Base-by-base conservation (phyloP, 1,140 invertebrate species). In the Cepaea nemoralis region DNA sequence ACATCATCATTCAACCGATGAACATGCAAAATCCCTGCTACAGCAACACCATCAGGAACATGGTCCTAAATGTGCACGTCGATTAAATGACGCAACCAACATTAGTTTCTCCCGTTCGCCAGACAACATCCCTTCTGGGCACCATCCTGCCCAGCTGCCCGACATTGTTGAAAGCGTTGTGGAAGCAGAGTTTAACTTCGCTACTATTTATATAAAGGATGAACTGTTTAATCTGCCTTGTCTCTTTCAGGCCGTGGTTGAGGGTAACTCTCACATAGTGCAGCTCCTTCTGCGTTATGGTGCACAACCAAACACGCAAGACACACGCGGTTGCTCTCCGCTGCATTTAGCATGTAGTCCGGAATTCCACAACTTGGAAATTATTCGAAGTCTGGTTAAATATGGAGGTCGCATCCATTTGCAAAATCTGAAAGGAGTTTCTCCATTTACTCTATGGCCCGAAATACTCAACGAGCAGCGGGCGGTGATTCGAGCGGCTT, bases 261-360 rank as follows among this genome's bases (percentile, higher is more conserved):
- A 92, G 16, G 92, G 92, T 12, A 92, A 93, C 80, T 88, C 92
- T 8, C 91, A 91, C 24, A 91, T 93, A 19, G 91, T 93, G 1
- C 91, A 92, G n/a, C 86, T 94, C 1, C 90, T 94, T 12, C 90
- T 94, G 24, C 92, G 93, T 80, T 93, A 92, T 83, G 93, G 93
- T 16, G 94, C 93, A 0, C 85, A 89, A 27, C 90, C 93, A 24
- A 92, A 92, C 77, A 87, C 91, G 50, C 81, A 83, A 39, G 93
- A 94, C 83, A 83, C 83, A 10, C 86, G 92, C 48, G 93, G 93
- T 24, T 93, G 93, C 85, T 93, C 93, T 6, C 93, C 93, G 0
- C 90, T 94, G 0, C 93, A 94, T 86, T 85, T 94, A 42, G 92
- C 92, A 45, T 91, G 92, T 27, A 91, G 92, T 74, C 92, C 93